phyloP scores from a whole-genome alignment of 1,140 invertebrate species.

The Lepeophtheirus salmonis region DNA sequence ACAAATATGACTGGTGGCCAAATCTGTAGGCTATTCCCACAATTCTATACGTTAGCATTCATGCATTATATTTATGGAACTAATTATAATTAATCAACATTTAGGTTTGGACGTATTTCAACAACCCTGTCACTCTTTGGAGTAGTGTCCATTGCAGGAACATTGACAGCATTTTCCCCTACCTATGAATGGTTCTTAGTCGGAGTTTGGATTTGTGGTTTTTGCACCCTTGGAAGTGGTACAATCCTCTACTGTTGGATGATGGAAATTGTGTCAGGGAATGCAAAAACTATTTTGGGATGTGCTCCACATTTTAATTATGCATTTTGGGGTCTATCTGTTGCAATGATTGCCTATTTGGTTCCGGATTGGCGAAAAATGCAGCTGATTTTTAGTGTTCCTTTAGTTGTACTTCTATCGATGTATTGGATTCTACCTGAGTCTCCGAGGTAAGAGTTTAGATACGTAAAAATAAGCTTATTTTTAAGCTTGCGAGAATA shows the following conservation, averaged over 20 bases:
- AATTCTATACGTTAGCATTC: too few relatives aligned
- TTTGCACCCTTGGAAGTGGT: constrained; percentile 6
- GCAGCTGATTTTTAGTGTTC: constrained; percentile 10
- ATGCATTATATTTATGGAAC: too few relatives aligned
- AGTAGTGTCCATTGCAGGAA: constrained; percentile 9
- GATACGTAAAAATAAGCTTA: too few relatives aligned
- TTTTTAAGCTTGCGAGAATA: too few relatives aligned
- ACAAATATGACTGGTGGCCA: too few relatives aligned
- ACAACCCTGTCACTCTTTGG: too few relatives aligned
- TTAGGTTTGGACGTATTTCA: too few relatives aligned
- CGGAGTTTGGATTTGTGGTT: constrained; percentile 12
- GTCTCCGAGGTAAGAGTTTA: constrained; percentile 41
- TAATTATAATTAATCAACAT: too few relatives aligned
- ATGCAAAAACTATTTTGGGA: constrained; percentile 11
- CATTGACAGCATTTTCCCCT: background rate
- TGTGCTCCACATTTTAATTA: constrained; percentile 8
- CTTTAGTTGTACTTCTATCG: background rate
- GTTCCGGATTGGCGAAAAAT: constrained; percentile 9
- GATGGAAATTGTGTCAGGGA: constrained; percentile 13
- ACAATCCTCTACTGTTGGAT: constrained; percentile 16
- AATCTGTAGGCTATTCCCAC: too few relatives aligned
- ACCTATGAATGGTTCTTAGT: background rate
- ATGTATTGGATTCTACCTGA: constrained; percentile 47
- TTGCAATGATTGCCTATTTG: constrained; percentile 1
- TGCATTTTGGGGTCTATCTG: constrained; percentile 11